These are phyloP conservation scores for Lasaia peninsularis DNA, from an alignment of 1,140 invertebrate species.

Conservation along the genomic window DNA sequence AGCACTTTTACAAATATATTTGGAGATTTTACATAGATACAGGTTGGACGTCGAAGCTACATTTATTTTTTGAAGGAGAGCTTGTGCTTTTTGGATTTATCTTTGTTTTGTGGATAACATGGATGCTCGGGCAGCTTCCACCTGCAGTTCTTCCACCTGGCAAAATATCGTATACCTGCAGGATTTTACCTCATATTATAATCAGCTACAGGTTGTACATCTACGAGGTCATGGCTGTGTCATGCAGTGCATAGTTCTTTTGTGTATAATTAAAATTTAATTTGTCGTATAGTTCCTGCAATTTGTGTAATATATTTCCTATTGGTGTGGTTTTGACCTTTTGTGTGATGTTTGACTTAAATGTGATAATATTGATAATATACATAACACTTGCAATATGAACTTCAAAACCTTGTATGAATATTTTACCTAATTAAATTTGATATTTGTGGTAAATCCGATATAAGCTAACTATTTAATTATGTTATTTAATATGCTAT, in stretches of 20 bases:
- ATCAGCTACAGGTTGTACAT: conserved; percentile 69
- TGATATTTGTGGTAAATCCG: too few relatives aligned
- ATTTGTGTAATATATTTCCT: not conserved
- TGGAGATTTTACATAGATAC: conserved; percentile 70
- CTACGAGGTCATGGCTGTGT: conserved; percentile 49
- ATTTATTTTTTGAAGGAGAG: conserved; percentile 72
- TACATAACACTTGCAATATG: not conserved
- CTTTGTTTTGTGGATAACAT: conserved; percentile 78
- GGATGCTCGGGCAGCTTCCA: conserved; percentile 79
- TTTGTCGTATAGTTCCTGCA: not conserved
- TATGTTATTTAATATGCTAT: too few relatives aligned
- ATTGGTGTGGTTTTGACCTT: not conserved
- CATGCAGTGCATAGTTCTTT: conserved; percentile 54
- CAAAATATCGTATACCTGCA: conserved; percentile 88
- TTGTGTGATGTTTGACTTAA: not conserved
- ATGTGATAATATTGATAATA: not conserved
- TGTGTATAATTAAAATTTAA: conserved; percentile 6
- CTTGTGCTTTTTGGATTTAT: conserved; percentile 71
- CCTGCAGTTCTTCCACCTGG: conserved; percentile 87
- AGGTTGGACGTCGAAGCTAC: conserved; percentile 63
- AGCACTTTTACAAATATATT: conserved; percentile 70
- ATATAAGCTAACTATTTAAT: too few relatives aligned
- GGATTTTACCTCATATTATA: conserved; percentile 75
- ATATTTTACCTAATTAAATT: too few relatives aligned
- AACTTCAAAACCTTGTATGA: too few relatives aligned